phyloP scores from a whole-genome alignment of 2,888 invertebrate species.

The Agrotis ipsilon region DNA sequence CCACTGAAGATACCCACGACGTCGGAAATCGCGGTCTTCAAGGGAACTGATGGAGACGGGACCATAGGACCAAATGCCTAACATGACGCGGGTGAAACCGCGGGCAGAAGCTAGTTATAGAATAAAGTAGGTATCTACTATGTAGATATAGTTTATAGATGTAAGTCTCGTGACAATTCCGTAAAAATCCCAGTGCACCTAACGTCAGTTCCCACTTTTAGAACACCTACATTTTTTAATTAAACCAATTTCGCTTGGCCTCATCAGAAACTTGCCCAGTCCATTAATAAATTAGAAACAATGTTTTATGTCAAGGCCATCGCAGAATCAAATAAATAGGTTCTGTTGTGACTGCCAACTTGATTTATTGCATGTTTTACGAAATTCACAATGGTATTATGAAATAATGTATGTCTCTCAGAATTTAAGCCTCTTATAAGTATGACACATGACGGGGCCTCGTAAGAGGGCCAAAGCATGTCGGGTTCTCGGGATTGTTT shows the following conservation, averaged over 20 bases:
- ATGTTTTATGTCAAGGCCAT: slow-evolving; percentile 41
- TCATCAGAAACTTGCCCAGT: slow-evolving; percentile 3
- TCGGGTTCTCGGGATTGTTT: too few species aligned
- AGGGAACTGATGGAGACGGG: too few species aligned
- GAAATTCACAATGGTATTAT: slow-evolving; percentile 1
- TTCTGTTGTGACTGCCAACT: slow-evolving; percentile 16
- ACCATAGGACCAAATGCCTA: too few species aligned
- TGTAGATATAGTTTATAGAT: too few species aligned
- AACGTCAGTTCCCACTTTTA: neutral
- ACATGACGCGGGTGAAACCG: too few species aligned
- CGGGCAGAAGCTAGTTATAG: too few species aligned
- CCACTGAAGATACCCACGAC: too few species aligned
- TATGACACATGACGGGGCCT: too few species aligned
- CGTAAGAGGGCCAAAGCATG: too few species aligned
- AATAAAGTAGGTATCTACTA: too few species aligned
- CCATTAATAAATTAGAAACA: slow-evolving; percentile 47
- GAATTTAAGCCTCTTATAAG: slow-evolving; percentile 33
- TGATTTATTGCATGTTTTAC: slow-evolving; percentile 25
- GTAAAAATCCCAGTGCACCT: neutral
- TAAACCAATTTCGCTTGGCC: slow-evolving; percentile 9
- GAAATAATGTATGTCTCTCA: neutral
- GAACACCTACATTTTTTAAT: slow-evolving; percentile 10
- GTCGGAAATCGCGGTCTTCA: too few species aligned
- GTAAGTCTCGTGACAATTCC: too few species aligned
- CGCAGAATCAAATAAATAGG: slow-evolving; percentile 26